Percentiles rank a stretch among this genome's conserved stretches.
phyloP scores from a whole-genome alignment of 2,888 invertebrate genomes.

The Eilema sororculum region DNA sequence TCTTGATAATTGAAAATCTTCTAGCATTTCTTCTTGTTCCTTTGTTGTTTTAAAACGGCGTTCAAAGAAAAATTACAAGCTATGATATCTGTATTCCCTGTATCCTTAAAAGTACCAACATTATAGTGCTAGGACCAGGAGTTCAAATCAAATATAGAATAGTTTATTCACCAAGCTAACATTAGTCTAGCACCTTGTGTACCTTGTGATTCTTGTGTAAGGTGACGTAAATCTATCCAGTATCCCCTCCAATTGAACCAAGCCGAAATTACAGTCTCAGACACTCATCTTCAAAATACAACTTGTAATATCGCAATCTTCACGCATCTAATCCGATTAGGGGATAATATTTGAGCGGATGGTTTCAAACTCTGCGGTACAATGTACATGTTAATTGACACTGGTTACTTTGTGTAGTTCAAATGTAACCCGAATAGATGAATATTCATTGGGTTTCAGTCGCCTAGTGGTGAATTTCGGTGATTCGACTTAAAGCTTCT shows the following conservation, averaged over 20 bases:
- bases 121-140: too few species aligned
- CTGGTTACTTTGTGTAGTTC: slow-evolving; percentile 53
- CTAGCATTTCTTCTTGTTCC: background rate
- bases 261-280: background rate
- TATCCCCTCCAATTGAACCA: background rate
- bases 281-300: background rate
- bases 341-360: slow-evolving; percentile 27
- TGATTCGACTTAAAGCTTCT: slow-evolving; percentile 10
- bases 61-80: background rate
- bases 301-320: background rate
- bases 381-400: slow-evolving; percentile 56
- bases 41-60: background rate
- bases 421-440: slow-evolving; percentile 34
- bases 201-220: background rate
- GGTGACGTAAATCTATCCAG: background rate
- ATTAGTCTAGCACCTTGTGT: too few species aligned
- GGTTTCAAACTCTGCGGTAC: slow-evolving; percentile 19
- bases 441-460: slow-evolving; percentile 55
- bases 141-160: too few species aligned
- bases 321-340: slow-evolving; percentile 10
- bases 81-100: background rate
- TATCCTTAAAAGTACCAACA: background rate
- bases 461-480: slow-evolving; percentile 2
- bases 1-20: too few species aligned
- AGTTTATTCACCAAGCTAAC: too few species aligned